These are phyloP conservation scores for Tauraco hartlaubi DNA, from an alignment of 2,797 vertebrate species.

Conservation along the genomic window DNA sequence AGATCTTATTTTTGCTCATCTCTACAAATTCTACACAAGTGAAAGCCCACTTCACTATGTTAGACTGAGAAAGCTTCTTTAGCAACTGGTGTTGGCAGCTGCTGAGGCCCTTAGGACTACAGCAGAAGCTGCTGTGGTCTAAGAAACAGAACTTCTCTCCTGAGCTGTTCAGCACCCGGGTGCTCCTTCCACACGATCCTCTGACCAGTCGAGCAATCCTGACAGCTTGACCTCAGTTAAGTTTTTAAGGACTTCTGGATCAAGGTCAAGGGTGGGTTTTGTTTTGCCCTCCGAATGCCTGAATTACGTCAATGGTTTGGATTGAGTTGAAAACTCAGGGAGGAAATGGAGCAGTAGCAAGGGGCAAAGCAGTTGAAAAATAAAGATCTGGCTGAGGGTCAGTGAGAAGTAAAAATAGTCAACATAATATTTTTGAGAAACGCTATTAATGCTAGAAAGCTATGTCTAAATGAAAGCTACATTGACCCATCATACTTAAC, in stretches of 20 bases:
- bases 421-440: constrained; percentile 3
- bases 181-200: neutral
- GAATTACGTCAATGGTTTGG: constrained; percentile 25
- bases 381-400: constrained; percentile 10
- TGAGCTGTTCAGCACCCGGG: neutral
- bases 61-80: neutral
- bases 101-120: neutral
- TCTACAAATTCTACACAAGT: neutral
- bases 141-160: neutral
- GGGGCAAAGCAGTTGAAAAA: constrained; percentile 17
- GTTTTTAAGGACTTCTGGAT: constrained; percentile 5
- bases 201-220: neutral
- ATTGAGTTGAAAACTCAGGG: constrained; percentile 8
- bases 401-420: neutral
- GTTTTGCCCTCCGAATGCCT: constrained; percentile 20
- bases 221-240: neutral
- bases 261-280: constrained; percentile 42
- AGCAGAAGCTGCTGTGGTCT: neutral
- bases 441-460: constrained; percentile 3
- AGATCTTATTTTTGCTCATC: neutral
- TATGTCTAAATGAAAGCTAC: neutral
- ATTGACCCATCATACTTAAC: neutral
- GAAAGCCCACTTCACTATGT: neutral
- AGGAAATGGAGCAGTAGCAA: constrained; percentile 32
- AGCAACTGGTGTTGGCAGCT: neutral